Evolutionary conservation across 2,797 vertebrate species (phyloP).

Genomic region (Chaunax sp.): DNA sequence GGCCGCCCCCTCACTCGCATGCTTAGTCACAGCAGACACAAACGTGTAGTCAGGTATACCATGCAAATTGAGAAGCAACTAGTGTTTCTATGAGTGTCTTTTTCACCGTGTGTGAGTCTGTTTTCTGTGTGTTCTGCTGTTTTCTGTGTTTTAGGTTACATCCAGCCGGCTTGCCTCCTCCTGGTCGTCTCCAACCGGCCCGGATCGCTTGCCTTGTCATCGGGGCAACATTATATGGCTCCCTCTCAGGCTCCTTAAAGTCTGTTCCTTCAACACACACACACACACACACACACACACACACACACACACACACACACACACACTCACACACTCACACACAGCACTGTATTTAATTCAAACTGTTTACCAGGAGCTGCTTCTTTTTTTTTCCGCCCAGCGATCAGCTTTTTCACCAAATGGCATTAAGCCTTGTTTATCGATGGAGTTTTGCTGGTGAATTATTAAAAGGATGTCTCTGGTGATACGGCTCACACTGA

Average conservation of each 20-base stretch:
- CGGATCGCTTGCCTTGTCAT: slow-evolving; percentile 69
- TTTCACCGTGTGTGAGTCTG: slow-evolving; percentile 24
- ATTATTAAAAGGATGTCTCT: slow-evolving; percentile 39
- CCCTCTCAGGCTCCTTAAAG: slow-evolving; percentile 68
- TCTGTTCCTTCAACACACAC: slow-evolving; percentile 53
- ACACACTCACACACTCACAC: slow-evolving; percentile 31
- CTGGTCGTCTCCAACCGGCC: slow-evolving; percentile 26
- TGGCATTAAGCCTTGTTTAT: slow-evolving; percentile 56
- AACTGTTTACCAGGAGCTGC: slow-evolving; percentile 43
- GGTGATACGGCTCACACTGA: slow-evolving; percentile 57
- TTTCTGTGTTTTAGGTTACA: slow-evolving; percentile 67
- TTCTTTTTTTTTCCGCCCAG: slow-evolving; percentile 11
- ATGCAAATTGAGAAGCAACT: slow-evolving; percentile 50
- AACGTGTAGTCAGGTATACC: slow-evolving; percentile 28
- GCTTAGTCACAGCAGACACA: slow-evolving; percentile 58
- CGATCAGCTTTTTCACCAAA: slow-evolving; percentile 17
- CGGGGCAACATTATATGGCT: slow-evolving; percentile 65
- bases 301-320: slow-evolving; percentile 33
- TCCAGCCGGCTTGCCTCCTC: slow-evolving; percentile 23
- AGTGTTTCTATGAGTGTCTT: slow-evolving; percentile 38
- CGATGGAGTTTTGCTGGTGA: slow-evolving; percentile 37
- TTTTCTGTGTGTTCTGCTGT: slow-evolving; percentile 22
- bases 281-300: slow-evolving; percentile 30
- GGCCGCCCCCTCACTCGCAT: slow-evolving; percentile 36
- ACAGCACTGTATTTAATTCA: slow-evolving; percentile 48